phyloP scores from a whole-genome alignment of 2,888 invertebrate genomes.

The Drosophila yooni region DNA sequence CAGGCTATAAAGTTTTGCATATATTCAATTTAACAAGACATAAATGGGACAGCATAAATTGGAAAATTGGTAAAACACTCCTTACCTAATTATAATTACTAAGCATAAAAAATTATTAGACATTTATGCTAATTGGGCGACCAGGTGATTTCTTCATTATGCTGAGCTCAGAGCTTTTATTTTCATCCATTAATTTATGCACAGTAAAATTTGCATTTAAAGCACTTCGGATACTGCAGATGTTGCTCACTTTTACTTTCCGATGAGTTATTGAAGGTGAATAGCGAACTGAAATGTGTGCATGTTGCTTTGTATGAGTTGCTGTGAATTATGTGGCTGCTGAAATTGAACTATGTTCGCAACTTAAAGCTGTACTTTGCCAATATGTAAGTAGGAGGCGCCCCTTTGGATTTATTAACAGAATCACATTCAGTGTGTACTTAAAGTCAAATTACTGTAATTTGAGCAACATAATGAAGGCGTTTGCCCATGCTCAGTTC shows the following conservation, averaged over 20 bases:
- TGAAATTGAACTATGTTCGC: conserved; percentile 5
- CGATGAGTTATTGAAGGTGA: conserved; percentile 46
- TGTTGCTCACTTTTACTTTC: conserved; percentile 70
- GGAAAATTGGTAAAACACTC: conserved; percentile 4
- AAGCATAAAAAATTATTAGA: conserved; percentile 70
- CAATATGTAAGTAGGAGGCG: conserved; percentile 5
- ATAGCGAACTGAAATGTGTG: conserved; percentile 28
- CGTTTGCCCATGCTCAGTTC: conserved; percentile 55
- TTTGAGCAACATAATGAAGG: conserved; percentile 73
- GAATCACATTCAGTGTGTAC: conserved; percentile 48
- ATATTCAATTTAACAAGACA: conserved; percentile 25
- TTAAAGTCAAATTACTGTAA: conserved; percentile 72
- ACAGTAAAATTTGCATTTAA: conserved; percentile 71
- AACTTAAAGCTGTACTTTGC: conserved; percentile 9
- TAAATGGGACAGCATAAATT: conserved; percentile 34
- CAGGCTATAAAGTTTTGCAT: conserved; percentile 32
- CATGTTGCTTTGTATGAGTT: conserved; percentile 14
- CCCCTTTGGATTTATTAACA: conserved; percentile 19
- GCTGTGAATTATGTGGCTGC: conserved; percentile 28
- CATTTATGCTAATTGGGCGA: conserved; percentile 71
- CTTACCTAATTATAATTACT: conserved; percentile 60
- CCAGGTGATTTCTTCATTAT: conserved; percentile 74
- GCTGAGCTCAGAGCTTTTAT: conserved; percentile 17
- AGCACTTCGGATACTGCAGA: conserved; percentile 42
- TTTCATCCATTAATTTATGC: conserved; percentile 60